Conservation (phyloP, 2,797 vertebrate genomes). For the Sebastes paucispinis region DNA sequence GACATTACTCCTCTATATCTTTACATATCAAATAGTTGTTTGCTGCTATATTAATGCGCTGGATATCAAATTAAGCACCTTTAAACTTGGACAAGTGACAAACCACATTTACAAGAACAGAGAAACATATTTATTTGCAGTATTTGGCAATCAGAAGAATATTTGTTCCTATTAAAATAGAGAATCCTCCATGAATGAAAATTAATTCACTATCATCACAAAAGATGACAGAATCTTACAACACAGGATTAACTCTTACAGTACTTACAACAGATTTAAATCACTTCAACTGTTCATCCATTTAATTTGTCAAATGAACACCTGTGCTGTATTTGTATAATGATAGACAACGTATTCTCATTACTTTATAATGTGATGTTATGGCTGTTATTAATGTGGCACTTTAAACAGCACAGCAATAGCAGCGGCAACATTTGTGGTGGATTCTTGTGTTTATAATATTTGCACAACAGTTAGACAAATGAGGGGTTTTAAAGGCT, state of each 20-base stretch:
- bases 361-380: neutral
- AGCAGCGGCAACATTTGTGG: constrained; percentile 12
- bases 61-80: too few relatives aligned
- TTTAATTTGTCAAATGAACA: neutral
- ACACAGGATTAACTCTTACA: neutral
- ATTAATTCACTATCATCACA: constrained; percentile 13
- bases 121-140: constrained; percentile 27
- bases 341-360: neutral
- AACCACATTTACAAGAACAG: neutral
- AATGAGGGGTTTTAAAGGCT: neutral
- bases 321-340: neutral
- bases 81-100: neutral
- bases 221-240: constrained; percentile 6
- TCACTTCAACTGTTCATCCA: neutral
- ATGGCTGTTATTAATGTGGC: neutral
- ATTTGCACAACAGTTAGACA: neutral
- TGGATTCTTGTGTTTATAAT: neutral
- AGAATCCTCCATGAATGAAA: constrained; percentile 36
- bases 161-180: constrained; percentile 59
- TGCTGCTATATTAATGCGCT: too few relatives aligned
- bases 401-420: neutral
- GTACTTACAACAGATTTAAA: neutral
- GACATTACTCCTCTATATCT: too few relatives aligned
- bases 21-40: too few relatives aligned
- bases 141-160: constrained; percentile 28